phyloP scores from a whole-genome alignment of 2,113 vertebrate species.

The Cephalopterus ornatus region DNA sequence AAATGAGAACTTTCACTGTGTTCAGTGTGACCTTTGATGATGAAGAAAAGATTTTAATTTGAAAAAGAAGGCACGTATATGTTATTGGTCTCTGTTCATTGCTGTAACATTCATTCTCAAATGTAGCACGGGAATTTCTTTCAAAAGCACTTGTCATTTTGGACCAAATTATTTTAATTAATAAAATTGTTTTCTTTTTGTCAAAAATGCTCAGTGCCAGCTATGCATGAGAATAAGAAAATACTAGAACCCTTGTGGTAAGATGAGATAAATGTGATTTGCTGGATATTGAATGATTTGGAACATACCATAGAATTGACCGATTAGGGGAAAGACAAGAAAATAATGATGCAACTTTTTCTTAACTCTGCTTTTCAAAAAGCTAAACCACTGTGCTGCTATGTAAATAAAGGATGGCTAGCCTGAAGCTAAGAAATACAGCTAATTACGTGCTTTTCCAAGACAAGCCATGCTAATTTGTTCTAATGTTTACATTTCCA shows the following conservation, averaged over 20 bases:
- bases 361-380: neutral
- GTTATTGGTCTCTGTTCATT: neutral
- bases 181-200: neutral
- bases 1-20: neutral
- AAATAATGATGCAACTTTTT: neutral
- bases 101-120: neutral
- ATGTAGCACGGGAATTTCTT: neutral
- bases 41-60: neutral
- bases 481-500: neutral
- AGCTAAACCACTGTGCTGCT: neutral
- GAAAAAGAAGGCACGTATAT: neutral
- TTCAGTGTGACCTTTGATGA: neutral
- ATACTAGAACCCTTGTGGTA: neutral
- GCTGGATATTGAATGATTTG: neutral
- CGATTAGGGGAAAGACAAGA: neutral
- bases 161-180: neutral
- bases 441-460: constrained; percentile 4
- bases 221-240: neutral
- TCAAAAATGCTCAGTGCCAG: neutral
- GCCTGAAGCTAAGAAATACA: neutral
- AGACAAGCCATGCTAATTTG: constrained; percentile 19
- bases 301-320: neutral
- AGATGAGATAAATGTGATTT: neutral
- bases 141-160: neutral
- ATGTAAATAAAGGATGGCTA: constrained; percentile 34